phyloP scores from a whole-genome alignment of 2,888 invertebrate genomes.

The Apamea sordens region DNA sequence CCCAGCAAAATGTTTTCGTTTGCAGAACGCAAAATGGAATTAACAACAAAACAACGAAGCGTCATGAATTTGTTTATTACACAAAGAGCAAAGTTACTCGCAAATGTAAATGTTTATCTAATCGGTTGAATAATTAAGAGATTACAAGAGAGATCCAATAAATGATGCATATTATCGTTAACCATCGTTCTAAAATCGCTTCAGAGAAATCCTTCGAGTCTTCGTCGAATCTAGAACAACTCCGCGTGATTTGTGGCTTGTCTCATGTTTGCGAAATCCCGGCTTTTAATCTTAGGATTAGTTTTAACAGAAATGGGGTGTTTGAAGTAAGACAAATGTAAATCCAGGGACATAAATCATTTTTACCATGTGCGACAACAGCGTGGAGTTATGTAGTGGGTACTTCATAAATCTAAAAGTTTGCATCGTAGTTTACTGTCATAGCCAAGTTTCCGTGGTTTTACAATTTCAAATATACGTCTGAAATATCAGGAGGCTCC shows the following conservation, averaged over 20 bases:
- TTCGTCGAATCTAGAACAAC: conserved; percentile 42
- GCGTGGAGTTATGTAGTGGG: conserved; percentile 68
- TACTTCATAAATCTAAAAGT: conserved; percentile 84
- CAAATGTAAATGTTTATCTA: conserved; percentile 49
- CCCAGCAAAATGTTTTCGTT: conserved; percentile 15
- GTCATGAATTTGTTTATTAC: conserved; percentile 35
- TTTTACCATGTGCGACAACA: conserved; percentile 74
- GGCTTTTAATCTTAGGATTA: conserved; percentile 71
- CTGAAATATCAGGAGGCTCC: conserved; percentile 69
- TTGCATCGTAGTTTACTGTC: conserved; percentile 80
- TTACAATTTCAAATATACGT: conserved; percentile 77
- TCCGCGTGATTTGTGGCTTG: conserved; percentile 54
- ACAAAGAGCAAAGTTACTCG: conserved; percentile 41
- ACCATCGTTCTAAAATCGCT: conserved; percentile 39
- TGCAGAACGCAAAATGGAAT: conserved; percentile 25
- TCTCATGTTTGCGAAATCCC: conserved; percentile 63
- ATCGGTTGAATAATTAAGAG: conserved; percentile 56
- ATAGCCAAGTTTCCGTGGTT: conserved; percentile 76
- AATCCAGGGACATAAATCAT: conserved; percentile 76
- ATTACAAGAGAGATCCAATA: conserved; percentile 44
- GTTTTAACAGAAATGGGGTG: conserved; percentile 70
- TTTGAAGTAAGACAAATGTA: conserved; percentile 74
- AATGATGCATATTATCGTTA: conserved; percentile 45
- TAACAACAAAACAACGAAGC: conserved; percentile 21
- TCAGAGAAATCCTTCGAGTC: conserved; percentile 43